Base-by-base conservation (phyloP, 2,797 vertebrate genomes). In the Forpus xanthops region DNA sequence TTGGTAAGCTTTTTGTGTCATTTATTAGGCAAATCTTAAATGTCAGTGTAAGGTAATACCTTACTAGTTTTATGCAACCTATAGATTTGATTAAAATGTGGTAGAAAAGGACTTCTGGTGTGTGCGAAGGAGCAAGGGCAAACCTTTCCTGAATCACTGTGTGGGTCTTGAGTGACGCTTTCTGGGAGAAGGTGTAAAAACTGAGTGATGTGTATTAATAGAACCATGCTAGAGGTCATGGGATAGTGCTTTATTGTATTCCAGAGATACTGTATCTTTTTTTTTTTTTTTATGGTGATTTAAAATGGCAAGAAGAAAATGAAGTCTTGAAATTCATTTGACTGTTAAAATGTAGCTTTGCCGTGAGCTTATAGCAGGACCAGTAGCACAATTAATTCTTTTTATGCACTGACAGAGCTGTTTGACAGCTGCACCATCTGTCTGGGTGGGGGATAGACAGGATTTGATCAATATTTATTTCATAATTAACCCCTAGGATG, bases 231-330 rank as follows among this genome's bases (percentile, higher is more conserved):
- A 64, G 68, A 89, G 83, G 76, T 91, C 91, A 80, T 3, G 21
- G 23, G 17, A 85, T 92, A 86, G 78, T 60, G 41, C 70, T 92
- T 94, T 87, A 58, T 89, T 86, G 83, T 91, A 62, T 71, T 91
- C 39, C 45, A 81, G 90, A 96, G 91, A 87, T 73, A 61, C 10
- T 95, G 27, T 90, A 37, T 85, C 14, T 74, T 58, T 74, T 88
- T 71, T 66, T 41, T 39, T 85, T 88, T 28, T 17, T 37, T 65
- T n/a, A 74, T 56, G 37, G 16, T 73, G 41, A 87, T 90, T 92
- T 90, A 56, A 79, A 95, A 58, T 85, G 37, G 52, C 64, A 90
- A 91, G 85, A 94, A 95, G 82, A 93, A 91, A 91, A 86, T 84
- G 65, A 86, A 91, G 41, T 58, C 66, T 71, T 73, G 52, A 93